Conservation (phyloP, 2,113 vertebrate species). For the Psophia crepitans region DNA sequence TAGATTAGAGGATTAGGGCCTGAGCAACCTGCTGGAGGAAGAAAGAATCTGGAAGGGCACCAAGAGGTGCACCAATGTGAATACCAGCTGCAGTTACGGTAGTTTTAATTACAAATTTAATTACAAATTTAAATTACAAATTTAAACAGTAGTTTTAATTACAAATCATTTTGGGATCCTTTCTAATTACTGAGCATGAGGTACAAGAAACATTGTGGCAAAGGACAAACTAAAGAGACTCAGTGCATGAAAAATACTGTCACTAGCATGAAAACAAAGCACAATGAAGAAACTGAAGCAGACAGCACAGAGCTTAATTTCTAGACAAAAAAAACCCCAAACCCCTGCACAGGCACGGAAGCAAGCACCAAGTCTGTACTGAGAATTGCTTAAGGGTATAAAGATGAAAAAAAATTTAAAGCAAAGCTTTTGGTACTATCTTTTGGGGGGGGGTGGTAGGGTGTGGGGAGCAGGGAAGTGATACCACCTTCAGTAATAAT, state of each 20-base stretch:
- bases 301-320: neutral
- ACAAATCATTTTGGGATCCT: neutral
- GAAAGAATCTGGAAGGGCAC: neutral
- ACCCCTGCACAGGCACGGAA: neutral
- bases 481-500: slow-evolving; percentile 22
- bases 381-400: slow-evolving; percentile 8
- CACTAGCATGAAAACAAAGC: neutral
- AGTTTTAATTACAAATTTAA: no score
- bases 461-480: no score
- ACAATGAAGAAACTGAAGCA: neutral
- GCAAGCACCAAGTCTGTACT: neutral
- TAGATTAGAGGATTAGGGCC: neutral
- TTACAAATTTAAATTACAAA: no score
- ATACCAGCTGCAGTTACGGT: neutral
- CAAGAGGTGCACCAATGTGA: neutral
- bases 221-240: slow-evolving; percentile 11
- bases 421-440: neutral
- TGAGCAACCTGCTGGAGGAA: neutral
- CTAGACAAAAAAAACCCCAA: neutral
- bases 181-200: neutral
- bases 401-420: neutral
- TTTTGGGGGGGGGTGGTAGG: no score
- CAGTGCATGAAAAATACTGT: neutral
- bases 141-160: slow-evolving; percentile 2
- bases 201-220: neutral